Percentiles rank a stretch among this genome's conserved stretches.
Evolutionary conservation across 2,113 vertebrate species (phyloP).

Genomic region (Mustela lutreola): DNA sequence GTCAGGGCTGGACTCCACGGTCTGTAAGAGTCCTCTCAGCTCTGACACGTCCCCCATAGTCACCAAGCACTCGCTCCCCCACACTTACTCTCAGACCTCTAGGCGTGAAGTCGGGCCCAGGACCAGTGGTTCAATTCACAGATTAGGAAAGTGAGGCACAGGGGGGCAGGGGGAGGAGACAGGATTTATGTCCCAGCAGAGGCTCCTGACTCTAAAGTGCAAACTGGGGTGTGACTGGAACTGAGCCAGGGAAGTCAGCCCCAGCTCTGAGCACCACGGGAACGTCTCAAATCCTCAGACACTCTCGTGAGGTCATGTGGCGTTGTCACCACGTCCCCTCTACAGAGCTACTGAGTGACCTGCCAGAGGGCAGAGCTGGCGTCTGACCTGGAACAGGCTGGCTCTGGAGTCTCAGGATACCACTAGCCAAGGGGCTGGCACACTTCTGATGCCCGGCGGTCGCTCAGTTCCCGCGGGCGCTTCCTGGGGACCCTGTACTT

Average conservation of each 20-base stretch:
- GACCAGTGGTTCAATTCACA: neutral
- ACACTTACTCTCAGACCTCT: neutral
- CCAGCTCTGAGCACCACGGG: neutral
- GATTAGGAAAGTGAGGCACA: neutral
- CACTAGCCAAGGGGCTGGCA: neutral
- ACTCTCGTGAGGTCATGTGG: neutral
- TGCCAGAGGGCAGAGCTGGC: neutral
- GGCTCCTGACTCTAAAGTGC: neutral
- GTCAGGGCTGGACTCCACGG: accelerated
- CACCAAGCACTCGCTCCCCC: neutral
- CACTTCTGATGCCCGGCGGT: neutral
- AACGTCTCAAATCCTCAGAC: neutral
- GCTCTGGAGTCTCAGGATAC: neutral
- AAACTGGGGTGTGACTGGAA: neutral
- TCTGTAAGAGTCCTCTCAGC: neutral
- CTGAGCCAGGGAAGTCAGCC: neutral
- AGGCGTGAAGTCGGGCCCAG: neutral
- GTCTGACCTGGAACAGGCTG: neutral
- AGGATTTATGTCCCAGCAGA: neutral
- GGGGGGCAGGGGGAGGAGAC: accelerated
- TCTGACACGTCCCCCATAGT: neutral
- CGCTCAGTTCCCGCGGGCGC: accelerated
- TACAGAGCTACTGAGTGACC: neutral
- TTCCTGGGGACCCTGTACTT: neutral
- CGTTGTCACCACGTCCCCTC: neutral